Percentiles rank a stretch among this genome's conserved stretches.
phyloP scores from a whole-genome alignment of 2,888 invertebrate species.

The Acanthopleura granulata region DNA sequence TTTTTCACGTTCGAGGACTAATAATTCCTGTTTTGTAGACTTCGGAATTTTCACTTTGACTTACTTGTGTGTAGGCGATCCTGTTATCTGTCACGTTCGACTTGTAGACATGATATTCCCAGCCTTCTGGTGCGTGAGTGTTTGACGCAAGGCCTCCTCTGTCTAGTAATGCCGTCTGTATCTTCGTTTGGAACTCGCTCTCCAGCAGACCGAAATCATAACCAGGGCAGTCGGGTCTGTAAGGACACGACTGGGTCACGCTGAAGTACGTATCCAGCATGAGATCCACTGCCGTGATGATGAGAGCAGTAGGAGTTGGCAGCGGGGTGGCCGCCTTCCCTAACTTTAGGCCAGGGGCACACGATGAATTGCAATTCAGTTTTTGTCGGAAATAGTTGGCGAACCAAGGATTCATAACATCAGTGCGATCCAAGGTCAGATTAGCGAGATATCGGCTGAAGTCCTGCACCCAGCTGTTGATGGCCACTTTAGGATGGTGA shows the following conservation, averaged over 20 bases:
- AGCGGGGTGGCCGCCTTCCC: not conserved
- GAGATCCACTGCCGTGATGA: not conserved
- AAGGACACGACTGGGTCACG: not conserved
- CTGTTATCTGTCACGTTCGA: not conserved
- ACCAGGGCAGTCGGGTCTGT: no score
- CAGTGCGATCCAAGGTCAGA: not conserved
- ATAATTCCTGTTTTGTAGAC: no score
- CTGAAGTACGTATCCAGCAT: not conserved
- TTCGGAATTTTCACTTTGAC: no score
- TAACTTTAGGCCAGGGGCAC: not conserved
- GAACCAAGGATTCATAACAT: slow-evolving; percentile 1
- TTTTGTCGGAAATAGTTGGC: not conserved
- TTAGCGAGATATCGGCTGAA: no score
- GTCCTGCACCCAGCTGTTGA: no score
- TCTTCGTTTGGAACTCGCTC: no score
- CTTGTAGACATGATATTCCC: not conserved
- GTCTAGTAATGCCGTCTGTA: no score
- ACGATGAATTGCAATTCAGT: not conserved
- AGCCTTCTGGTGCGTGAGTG: not conserved
- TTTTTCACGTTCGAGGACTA: no score
- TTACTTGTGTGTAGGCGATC: no score
- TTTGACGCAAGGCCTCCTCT: not conserved
- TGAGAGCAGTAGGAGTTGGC: not conserved
- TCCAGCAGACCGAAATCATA: no score
- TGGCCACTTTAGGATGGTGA: no score